phyloP scores from a whole-genome alignment of 2,888 invertebrate species.

The Cecidostiba fungosa region DNA sequence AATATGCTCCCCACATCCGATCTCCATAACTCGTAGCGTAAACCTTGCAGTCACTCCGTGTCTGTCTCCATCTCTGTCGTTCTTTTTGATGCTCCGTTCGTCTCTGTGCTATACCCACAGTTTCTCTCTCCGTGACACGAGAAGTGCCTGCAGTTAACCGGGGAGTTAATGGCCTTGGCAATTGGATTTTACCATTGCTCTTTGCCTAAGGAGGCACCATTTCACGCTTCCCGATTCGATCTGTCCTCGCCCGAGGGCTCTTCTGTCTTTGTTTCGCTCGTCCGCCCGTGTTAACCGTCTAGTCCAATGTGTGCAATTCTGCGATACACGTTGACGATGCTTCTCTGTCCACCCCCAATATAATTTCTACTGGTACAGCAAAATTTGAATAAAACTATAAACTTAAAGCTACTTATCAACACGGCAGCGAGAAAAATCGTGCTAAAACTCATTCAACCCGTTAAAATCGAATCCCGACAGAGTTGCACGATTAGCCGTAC shows the following conservation, averaged over 20 bases:
- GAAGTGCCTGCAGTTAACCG: constrained; percentile 72
- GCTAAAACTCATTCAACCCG: constrained; percentile 26
- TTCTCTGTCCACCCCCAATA: too few relatives aligned
- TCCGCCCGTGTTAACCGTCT: not conserved
- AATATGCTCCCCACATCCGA: not conserved
- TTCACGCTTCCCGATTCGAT: constrained; percentile 77
- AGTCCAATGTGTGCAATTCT: not conserved
- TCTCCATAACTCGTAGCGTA: not conserved
- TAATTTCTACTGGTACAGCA: too few relatives aligned
- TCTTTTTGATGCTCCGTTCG: constrained; percentile 51
- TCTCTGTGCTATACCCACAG: constrained; percentile 58
- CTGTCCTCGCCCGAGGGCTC: constrained; percentile 67
- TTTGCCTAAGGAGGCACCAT: constrained; percentile 75
- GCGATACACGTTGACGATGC: not conserved
- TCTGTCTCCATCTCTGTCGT: constrained; percentile 29
- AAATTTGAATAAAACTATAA: too few relatives aligned
- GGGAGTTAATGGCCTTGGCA: constrained; percentile 79
- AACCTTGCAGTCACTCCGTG: constrained; percentile 18
- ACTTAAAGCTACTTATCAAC: too few relatives aligned
- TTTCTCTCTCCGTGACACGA: constrained; percentile 64
- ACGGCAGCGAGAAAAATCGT: not conserved
- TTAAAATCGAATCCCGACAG: constrained; percentile 58
- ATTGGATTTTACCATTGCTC: constrained; percentile 80
- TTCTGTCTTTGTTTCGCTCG: constrained; percentile 48
- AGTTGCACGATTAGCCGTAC: constrained; percentile 56